A percentile compares a stretch with the other conserved stretches of the same genome.
phyloP scores from a whole-genome alignment of 2,888 invertebrate genomes.

The Eilema griseolum region DNA sequence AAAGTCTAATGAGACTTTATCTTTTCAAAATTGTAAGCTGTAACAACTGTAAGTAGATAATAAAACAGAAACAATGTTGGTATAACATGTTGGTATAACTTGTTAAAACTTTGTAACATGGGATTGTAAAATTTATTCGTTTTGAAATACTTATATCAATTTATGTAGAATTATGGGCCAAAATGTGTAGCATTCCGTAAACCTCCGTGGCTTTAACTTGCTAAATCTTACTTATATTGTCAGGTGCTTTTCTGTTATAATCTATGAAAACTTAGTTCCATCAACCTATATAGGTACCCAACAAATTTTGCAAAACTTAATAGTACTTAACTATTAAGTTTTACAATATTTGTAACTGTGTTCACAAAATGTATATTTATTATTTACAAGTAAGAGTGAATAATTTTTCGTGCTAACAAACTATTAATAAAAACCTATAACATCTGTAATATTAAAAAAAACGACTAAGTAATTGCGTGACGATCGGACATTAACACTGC shows the following conservation, averaged over 20 bases:
- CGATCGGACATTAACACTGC: conserved; percentile 17
- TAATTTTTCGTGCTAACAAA: conserved; percentile 12
- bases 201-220: background rate
- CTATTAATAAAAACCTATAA: conserved; percentile 14
- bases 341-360: background rate
- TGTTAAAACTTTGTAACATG: background rate
- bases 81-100: no score
- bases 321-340: background rate
- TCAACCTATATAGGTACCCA: background rate
- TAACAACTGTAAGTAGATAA: no score
- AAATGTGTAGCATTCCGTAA: background rate
- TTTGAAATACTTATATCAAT: no score
- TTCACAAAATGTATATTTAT: background rate
- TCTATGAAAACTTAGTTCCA: background rate
- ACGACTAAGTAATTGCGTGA: conserved; percentile 22
- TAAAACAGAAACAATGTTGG: no score
- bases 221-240: background rate
- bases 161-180: no score
- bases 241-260: background rate
- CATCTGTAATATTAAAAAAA: conserved; percentile 19
- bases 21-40: no score
- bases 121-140: no score
- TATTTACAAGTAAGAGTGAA: background rate
- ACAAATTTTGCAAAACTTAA: no score
- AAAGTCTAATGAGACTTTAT: no score